Percentiles rank a stretch among this genome's conserved stretches.
phyloP scores from a whole-genome alignment of 2,113 vertebrate species.

The Xiphophorus maculatus region DNA sequence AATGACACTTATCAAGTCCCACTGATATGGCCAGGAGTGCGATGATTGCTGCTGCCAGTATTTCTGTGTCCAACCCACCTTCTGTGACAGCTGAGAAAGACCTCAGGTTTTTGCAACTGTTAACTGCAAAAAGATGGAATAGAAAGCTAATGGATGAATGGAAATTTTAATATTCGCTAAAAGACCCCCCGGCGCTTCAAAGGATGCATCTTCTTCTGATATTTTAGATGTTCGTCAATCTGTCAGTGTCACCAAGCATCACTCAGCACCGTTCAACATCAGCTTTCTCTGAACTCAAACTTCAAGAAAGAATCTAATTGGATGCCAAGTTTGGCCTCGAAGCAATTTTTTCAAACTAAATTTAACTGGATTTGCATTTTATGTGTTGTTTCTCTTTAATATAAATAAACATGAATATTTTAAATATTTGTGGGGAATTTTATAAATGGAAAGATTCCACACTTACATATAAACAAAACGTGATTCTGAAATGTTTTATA shows the following conservation, averaged over 20 bases:
- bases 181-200: not conserved
- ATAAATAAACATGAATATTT: too few species aligned
- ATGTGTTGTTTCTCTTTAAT: too few species aligned
- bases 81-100: not conserved
- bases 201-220: not conserved
- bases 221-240: not conserved
- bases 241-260: not conserved
- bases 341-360: too few species aligned
- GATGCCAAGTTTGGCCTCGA: not conserved
- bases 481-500: too few species aligned
- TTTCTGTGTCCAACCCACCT: not conserved
- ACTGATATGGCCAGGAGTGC: not conserved
- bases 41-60: not conserved
- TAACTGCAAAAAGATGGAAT: not conserved
- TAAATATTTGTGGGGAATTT: too few species aligned
- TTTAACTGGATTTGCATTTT: too few species aligned
- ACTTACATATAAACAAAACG: too few species aligned
- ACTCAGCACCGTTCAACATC: not conserved
- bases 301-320: not conserved
- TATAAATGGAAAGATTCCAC: too few species aligned
- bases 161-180: not conserved
- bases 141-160: not conserved
- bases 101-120: not conserved
- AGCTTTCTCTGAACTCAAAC: not conserved
- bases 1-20: not conserved